These are phyloP conservation scores for Anorthoa munda DNA, from an alignment of 2,888 invertebrate genomes.

Conservation along the genomic window DNA sequence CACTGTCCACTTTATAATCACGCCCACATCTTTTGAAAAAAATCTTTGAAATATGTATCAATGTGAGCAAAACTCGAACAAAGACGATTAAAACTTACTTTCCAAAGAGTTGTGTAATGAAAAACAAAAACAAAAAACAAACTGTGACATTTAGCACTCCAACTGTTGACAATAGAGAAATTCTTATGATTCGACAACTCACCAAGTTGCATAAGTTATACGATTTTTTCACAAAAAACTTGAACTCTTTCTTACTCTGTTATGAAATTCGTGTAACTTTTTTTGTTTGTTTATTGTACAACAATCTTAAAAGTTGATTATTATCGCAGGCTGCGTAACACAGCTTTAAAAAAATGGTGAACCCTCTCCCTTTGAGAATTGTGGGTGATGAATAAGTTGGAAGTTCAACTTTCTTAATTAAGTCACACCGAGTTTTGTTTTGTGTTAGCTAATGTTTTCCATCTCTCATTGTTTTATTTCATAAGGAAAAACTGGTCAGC, in stretches of 20 bases:
- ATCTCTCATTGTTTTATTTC: constrained; percentile 41
- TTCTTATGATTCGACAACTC: constrained; percentile 20
- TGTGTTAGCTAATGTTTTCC: constrained; percentile 45
- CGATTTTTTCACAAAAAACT: constrained; percentile 23
- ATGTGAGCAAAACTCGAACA: constrained; percentile 33
- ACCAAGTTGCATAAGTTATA: constrained; percentile 51
- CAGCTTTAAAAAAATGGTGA: constrained; percentile 33
- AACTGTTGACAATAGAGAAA: constrained; percentile 36
- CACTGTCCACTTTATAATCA: not conserved
- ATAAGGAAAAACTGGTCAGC: constrained; percentile 28
- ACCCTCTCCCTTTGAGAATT: constrained; percentile 30
- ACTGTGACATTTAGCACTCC: constrained; percentile 38
- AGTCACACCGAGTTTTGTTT: constrained; percentile 42
- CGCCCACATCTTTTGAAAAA: constrained; percentile 21
- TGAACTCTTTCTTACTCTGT: constrained; percentile 20
- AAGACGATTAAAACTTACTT: constrained; percentile 43
- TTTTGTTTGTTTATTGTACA: constrained; percentile 33
- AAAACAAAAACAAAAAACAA: constrained; percentile 51
- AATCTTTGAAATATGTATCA: constrained; percentile 28
- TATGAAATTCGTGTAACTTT: constrained; percentile 58
- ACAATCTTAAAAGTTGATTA: constrained; percentile 49
- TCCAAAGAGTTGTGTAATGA: constrained; percentile 52
- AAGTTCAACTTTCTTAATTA: constrained; percentile 51
- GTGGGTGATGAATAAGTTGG: constrained; percentile 30
- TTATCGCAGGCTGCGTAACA: constrained; percentile 50